phyloP scores from a whole-genome alignment of 2,888 invertebrate species.

The Macaria liturata region DNA sequence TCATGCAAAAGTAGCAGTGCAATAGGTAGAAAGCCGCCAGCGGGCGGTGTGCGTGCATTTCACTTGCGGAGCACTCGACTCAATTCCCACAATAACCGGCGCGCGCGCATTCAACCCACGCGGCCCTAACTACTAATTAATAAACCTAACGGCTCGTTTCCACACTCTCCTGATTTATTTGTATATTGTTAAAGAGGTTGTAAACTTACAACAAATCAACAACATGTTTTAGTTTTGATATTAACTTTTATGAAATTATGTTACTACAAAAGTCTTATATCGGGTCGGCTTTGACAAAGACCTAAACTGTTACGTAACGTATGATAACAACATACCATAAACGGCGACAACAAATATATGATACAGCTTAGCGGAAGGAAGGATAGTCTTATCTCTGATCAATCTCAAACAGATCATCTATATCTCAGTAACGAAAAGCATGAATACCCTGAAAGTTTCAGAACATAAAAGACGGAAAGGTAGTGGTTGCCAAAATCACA shows the following conservation, averaged over 20 bases:
- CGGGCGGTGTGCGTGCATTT: constrained; percentile 46
- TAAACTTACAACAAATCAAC: no score
- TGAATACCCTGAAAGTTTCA: background rate
- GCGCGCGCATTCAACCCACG: constrained; percentile 65
- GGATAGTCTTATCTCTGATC: constrained; percentile 50
- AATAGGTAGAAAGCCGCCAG: constrained; percentile 48
- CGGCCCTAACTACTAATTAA: constrained; percentile 68
- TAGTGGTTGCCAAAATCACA: constrained; percentile 9
- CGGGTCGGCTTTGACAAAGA: no score
- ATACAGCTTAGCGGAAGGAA: constrained; percentile 48
- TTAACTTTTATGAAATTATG: no score
- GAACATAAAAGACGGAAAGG: background rate
- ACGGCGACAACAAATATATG: constrained; percentile 10
- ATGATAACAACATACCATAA: background rate
- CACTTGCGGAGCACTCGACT: constrained; percentile 50
- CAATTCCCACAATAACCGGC: constrained; percentile 59
- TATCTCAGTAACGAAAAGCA: no score
- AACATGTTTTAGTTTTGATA: no score
- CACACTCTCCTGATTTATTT: constrained; percentile 62
- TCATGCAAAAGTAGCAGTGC: constrained; percentile 25
- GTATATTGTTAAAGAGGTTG: no score
- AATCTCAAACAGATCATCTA: constrained; percentile 56
- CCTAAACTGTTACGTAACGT: background rate
- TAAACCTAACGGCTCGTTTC: constrained; percentile 65
- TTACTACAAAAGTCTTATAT: no score